Evolutionary conservation across 2,113 vertebrate genomes (phyloP), one percentile per base, ranked within the genome.

Genomic region (Otocyon megalotis): DNA sequence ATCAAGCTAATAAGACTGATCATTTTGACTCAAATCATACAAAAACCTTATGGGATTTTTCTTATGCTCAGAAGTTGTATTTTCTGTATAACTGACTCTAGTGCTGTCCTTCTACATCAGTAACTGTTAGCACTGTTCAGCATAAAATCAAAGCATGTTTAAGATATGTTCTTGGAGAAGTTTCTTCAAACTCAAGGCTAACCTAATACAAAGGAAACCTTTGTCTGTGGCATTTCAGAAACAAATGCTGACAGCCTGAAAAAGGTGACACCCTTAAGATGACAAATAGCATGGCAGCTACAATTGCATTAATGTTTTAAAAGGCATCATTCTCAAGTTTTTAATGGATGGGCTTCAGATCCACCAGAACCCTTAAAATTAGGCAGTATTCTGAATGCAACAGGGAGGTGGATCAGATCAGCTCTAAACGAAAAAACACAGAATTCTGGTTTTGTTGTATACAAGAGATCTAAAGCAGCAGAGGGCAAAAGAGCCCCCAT

Each of bases 181-280:
- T 98, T 96, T 97, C 92, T 98, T 97, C 20, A 48, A 97, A 98
- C 98, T 96, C 74, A 88, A 98, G 95, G 77, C 94, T 97, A 88
- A 63, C 22, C 22, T 32, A 88, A 79, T 50, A 97, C 53, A 83
- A 97, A 96, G 83, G 60, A 96, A 98, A 97, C 30, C 93, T 97
- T 96, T 97, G 92, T 94, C 24, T 89, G 32, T 67, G 76, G 79
- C 85, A 97, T 77, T 96, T 79, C 83, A 72, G 69, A 93, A 50
- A 97, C 62, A 69, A 56, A 97, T 32, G 22, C 48, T 95, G 96
- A 93, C 96, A 96, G 92, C 76, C 48, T 84, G 65, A n/a, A 83
- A 96, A 96, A 79, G 90, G 80, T 79, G n/a, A 86, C 76, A 96
- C 28, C 72, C 84, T 96, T 92, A 88, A 71, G 85, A 96, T 65